Percentiles rank a stretch among this genome's conserved stretches.
These are phyloP conservation scores for Heliothis peltigera DNA, from an alignment of 2,888 invertebrate genomes.

Conservation along the genomic window DNA sequence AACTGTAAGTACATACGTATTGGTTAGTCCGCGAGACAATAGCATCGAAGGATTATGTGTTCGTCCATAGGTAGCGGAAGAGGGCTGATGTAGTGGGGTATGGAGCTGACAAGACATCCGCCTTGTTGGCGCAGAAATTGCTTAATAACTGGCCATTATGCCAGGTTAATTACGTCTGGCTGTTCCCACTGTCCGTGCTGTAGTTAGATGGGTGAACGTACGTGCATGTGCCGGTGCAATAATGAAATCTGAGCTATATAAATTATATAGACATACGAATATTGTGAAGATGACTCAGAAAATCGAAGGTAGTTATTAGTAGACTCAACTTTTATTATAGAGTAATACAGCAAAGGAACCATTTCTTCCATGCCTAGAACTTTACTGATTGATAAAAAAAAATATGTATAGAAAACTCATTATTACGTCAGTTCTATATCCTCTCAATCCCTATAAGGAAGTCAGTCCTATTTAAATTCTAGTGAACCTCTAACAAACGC, in stretches of 20 bases:
- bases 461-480: too few relatives aligned
- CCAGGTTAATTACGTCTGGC: slow-evolving; percentile 80
- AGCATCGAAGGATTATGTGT: slow-evolving; percentile 43
- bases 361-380: too few relatives aligned
- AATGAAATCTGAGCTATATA: neutral
- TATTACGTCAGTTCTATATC: too few relatives aligned
- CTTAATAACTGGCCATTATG: slow-evolving; percentile 85
- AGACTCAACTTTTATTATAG: too few relatives aligned
- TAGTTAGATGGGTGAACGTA: slow-evolving; percentile 21
- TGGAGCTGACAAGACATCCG: slow-evolving; percentile 69
- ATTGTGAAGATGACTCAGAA: neutral
- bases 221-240: slow-evolving; percentile 15
- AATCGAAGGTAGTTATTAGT: too few relatives aligned
- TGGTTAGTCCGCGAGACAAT: slow-evolving; percentile 55
- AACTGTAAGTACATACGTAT: slow-evolving; percentile 14
- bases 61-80: slow-evolving; percentile 45
- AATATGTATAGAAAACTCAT: too few relatives aligned
- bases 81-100: slow-evolving; percentile 45
- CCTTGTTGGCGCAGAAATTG: slow-evolving; percentile 80
- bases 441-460: too few relatives aligned
- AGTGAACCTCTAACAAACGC: neutral
- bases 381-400: too few relatives aligned
- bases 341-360: too few relatives aligned
- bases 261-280: neutral
- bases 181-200: slow-evolving; percentile 53